Evolutionary conservation across 2,888 invertebrate species (phyloP), one percentile per base, ranked within the genome.

Genomic region (Nomada hirtipes): DNA sequence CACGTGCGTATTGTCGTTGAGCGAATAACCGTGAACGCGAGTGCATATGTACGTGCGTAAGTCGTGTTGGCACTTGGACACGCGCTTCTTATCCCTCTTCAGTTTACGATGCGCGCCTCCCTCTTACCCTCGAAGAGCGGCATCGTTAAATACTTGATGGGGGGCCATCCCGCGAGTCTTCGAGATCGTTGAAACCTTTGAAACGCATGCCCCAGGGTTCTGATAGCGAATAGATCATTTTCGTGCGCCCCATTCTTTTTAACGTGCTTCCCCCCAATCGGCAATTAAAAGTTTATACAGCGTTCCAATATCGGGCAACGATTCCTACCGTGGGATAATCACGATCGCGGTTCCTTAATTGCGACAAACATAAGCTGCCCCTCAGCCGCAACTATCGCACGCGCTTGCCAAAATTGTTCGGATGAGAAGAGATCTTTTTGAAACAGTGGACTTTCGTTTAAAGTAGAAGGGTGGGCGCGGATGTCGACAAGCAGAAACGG

Each of bases 31-130:
- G 88, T 76, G 79, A 78, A 86, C 83, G 82, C 87, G 89, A 82
- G 88, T 86, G 86, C 88, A 88, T 89, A 87, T 89, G 87, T 87
- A 87, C 90, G 87, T 87, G 84, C 86, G 86, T 88, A 87, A 90
- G 88, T 87, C 84, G 75, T 89, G 89, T 90, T 91, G 92, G 91
- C 91, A 92, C 93, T 93, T 93, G 89, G 91, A 92, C 93, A 93
- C 93, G 93, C 92, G 92, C 92, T 90, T 88, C 89, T 91, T 90
- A 84, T 85, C 83, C 75, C 85, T 87, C 86, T 75, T 73, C 69
- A 47, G 44, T 74, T 73, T 65, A 71, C 73, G 75, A 79, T 74
- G 60, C 69, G 73, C 69, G 36, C 63, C 71, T 36, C 65, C 50
- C 82, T 29, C n/a, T 53, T 52, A 4, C 64, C 50, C 77, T 67